These are phyloP conservation scores for Drosophila subsilvestris DNA, from an alignment of 2,888 invertebrate species.

Conservation along the genomic window DNA sequence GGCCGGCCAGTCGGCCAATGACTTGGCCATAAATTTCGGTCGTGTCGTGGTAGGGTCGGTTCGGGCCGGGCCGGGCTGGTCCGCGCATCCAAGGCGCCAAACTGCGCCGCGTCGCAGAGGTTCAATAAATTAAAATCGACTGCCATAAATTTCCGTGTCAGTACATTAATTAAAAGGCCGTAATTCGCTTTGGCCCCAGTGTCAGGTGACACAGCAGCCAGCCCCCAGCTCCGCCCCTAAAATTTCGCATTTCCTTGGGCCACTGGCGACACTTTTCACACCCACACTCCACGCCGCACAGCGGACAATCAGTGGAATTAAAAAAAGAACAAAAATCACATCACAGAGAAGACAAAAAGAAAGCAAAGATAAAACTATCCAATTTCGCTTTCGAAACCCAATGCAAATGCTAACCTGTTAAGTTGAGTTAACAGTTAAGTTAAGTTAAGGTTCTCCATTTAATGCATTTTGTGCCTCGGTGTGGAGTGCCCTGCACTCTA, in stretches of 20 bases:
- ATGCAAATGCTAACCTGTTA: no score
- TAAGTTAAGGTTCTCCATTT: no score
- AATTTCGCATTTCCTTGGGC: conserved; percentile 8
- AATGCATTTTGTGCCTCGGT: no score
- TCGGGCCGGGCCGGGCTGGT: neutral
- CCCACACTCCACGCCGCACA: conserved; percentile 2
- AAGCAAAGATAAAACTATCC: no score
- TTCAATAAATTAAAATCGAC: conserved; percentile 79
- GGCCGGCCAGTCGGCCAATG: conserved; percentile 46
- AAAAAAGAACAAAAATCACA: neutral
- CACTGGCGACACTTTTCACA: neutral
- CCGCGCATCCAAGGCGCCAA: conserved; percentile 34
- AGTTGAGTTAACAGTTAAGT: no score
- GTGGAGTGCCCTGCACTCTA: no score
- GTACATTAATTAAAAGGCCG: conserved; percentile 81
- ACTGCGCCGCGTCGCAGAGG: conserved; percentile 50
- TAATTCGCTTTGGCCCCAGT: conserved; percentile 63
- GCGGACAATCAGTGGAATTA: neutral
- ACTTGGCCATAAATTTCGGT: conserved; percentile 65
- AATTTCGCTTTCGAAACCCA: no score
- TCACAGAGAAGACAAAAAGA: neutral
- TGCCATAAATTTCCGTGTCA: conserved; percentile 80
- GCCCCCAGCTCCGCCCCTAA: neutral
- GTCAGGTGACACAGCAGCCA: conserved; percentile 41
- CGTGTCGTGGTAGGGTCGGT: conserved; percentile 28